These are phyloP conservation scores for Centropyge bicolor DNA, from an alignment of 2,797 vertebrate species.

Conservation along the genomic window DNA sequence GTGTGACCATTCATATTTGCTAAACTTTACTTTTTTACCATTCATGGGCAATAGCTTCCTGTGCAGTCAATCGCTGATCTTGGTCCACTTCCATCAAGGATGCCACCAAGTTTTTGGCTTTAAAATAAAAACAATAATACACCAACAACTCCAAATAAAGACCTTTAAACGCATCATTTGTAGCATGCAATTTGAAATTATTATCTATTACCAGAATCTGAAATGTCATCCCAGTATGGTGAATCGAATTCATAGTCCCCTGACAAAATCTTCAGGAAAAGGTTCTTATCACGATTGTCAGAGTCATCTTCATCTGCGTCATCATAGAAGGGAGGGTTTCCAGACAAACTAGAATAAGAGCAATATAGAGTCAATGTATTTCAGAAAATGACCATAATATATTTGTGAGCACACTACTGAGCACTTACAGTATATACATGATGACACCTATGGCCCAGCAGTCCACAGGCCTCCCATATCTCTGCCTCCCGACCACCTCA, in stretches of 20 bases:
- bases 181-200: not conserved
- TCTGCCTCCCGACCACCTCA: conserved; percentile 95
- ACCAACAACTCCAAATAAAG: not conserved
- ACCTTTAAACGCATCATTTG: not conserved
- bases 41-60: conserved; percentile 97
- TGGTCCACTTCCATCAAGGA: conserved; percentile 98
- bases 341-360: conserved; percentile 88
- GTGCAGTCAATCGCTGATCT: conserved; percentile 94
- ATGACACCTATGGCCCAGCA: conserved; percentile 99
- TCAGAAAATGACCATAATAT: not conserved
- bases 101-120: conserved; percentile 90
- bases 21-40: conserved; percentile 84
- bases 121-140: conserved; percentile 31
- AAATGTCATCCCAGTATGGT: conserved; percentile 99
- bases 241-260: conserved; percentile 98
- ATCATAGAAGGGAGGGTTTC: conserved; percentile 98
- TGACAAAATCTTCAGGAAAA: conserved; percentile 97
- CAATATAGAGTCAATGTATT: not conserved
- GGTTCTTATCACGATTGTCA: conserved; percentile 95
- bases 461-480: conserved; percentile 96
- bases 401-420: not conserved
- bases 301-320: conserved; percentile 95
- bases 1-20: not conserved
- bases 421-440: conserved; percentile 98
- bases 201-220: conserved; percentile 91